Base-by-base conservation (phyloP, 1,140 invertebrate genomes). In the Myzus persicae region DNA sequence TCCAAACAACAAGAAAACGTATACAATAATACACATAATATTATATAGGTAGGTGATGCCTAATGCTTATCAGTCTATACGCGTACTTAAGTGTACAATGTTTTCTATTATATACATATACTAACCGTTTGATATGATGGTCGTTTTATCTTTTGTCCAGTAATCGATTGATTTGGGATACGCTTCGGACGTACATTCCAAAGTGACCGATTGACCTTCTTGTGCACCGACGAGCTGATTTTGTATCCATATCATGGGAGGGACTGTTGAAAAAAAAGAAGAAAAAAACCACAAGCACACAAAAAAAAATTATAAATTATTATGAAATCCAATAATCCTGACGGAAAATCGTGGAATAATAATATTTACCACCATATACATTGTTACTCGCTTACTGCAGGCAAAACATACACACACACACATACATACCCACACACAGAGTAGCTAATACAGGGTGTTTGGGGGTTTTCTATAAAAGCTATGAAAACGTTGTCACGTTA, bases 111-210 rank as follows among this genome's bases (percentile, higher is more conserved):
- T 85, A 26, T 46, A 18, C 22, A 40, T 46, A 22, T 31, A 96
- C 96, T 96, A 96, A 98, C 97, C 97, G 95, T 97, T 96, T 94
- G 97, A 96, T 95, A 98, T 97, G 94, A 98, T 97, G 94, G 97
- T 97, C 93, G 97, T 97, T 94, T 97, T 97, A 94, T 97, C 96
- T 94, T 95, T 97, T 91, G 97, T 97, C 97, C 97, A 98, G 95
- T 98, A 98, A 95, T 98, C 98, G 94, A 98, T 98, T 90, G 98
- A 98, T 95, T 97, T 97, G 84, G 98, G 98, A 95, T 97, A 98
- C 76, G 98, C 98, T 95, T 98, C 97, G 31, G 97, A 98, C 95
- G 98, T 96, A 94, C 98, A 98, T 95, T 98, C 97, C 92, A 98
- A 95, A 46, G 96, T 97, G 93, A 97, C 96, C 94, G 96, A 96